Base-by-base conservation (phyloP, 2,113 vertebrate genomes). In the Cheilinus undulatus region DNA sequence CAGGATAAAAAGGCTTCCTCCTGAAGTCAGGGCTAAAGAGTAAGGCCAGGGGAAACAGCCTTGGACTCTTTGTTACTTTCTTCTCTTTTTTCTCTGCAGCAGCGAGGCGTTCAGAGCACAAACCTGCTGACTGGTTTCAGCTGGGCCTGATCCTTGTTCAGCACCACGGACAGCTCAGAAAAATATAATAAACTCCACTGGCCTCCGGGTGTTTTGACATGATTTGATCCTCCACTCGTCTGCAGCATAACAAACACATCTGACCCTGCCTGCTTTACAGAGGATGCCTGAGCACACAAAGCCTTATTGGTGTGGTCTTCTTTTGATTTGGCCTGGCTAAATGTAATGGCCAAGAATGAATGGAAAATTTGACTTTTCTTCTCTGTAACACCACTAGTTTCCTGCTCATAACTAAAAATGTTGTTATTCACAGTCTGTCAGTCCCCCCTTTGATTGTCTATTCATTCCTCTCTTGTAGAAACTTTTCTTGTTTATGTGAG, bases 121-220 rank as follows among this genome's bases (percentile, higher is more conserved):
- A 34, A 23, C 38, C 40, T 20, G 45, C 34, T 51, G 34, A n/a
- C 63, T 45, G 56, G 28, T 11, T 60, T 14, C 22, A 8, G 28
- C 34, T 56, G 1, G 49, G 26, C 46, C 48, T 54, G 51, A 76
- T 58, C 57, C 50, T 26, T 61, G 64, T 36, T 70, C 65, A 54
- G 73, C 59, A 45, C 40, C 15, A 15, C 5, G 3, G 54, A 24
- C 42, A 36, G 26, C 51, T 34, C 34, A 15, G 4, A 52, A 40
- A 51, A 19, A 32, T 17, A 50, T 1, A 63, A 45, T 60, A 49
- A 53, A 59, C 53, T 54, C 34, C 48, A 12, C 19, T 3, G 23
- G 68, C 26, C 0, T 57, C 36, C 8, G 30, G 50, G 20, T 12
- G 26, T 59, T 72, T 56, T 51, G 34, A 27, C 32, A 23, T 17